Evolutionary conservation across 2,888 invertebrate species (phyloP).

Genomic region (Nebria salina): DNA sequence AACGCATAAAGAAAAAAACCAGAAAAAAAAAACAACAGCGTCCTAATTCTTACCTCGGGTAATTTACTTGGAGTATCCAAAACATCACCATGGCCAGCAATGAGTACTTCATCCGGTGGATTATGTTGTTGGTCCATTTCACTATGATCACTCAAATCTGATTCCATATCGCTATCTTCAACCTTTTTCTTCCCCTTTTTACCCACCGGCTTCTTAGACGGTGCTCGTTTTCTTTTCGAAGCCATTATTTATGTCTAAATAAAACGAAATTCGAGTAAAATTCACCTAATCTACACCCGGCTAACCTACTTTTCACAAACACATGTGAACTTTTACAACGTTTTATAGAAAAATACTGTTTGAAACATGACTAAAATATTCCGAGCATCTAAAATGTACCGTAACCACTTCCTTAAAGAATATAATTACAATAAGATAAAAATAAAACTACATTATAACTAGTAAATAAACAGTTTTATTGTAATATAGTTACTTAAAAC

Average conservation of each 20-base stretch:
- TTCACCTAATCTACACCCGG: constrained; percentile 16
- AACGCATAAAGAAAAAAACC: not conserved
- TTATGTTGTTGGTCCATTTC: constrained; percentile 59
- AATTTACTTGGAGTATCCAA: constrained; percentile 70
- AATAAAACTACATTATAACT: constrained; percentile 26
- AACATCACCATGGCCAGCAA: constrained; percentile 65
- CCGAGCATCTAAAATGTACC: not conserved
- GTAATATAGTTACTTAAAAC: constrained; percentile 12
- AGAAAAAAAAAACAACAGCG: not conserved
- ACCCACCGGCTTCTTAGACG: constrained; percentile 56
- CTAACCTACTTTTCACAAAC: constrained; percentile 30
- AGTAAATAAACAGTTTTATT: constrained; percentile 24
- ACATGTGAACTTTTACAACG: constrained; percentile 34
- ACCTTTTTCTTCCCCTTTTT: constrained; percentile 59
- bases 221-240: constrained; percentile 60
- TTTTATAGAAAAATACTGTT: not conserved
- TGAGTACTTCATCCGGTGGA: constrained; percentile 66
- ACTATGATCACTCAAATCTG: constrained; percentile 60
- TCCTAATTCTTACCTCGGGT: constrained; percentile 65
- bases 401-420: not conserved
- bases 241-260: constrained; percentile 53
- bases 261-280: not conserved
- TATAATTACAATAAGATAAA: constrained; percentile 14
- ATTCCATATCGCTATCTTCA: constrained; percentile 61
- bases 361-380: not conserved